phyloP scores from a whole-genome alignment of 2,888 invertebrate species.

The Beris chalybata region DNA sequence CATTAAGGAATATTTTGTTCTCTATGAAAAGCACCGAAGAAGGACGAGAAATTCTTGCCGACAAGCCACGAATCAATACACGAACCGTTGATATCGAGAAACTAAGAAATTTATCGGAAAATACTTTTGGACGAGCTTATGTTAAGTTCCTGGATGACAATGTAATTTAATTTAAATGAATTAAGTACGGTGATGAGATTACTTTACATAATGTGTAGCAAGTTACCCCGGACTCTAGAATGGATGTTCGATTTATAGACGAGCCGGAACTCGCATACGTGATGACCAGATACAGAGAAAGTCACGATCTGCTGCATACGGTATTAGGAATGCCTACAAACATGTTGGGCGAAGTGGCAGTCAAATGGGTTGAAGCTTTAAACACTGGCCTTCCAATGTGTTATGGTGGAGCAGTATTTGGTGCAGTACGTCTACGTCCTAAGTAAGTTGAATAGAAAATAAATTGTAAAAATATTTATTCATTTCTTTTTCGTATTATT shows the following conservation, averaged over 20 bases:
- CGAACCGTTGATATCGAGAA: slow-evolving; percentile 73
- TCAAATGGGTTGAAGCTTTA: slow-evolving; percentile 97
- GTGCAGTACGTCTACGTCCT: slow-evolving; percentile 81
- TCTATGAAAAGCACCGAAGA: slow-evolving; percentile 78
- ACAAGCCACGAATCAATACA: slow-evolving; percentile 86
- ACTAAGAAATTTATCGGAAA: slow-evolving; percentile 72
- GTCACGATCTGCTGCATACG: slow-evolving; percentile 94
- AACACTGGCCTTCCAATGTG: slow-evolving; percentile 97
- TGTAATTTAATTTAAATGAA: slow-evolving; percentile 49
- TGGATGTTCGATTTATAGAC: slow-evolving; percentile 87
- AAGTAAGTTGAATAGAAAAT: slow-evolving; percentile 56
- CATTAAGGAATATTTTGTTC: slow-evolving; percentile 70
- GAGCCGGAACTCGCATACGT: slow-evolving; percentile 89
- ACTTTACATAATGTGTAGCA: slow-evolving; percentile 53
- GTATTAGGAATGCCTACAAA: slow-evolving; percentile 90
- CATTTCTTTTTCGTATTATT: slow-evolving; percentile 56
- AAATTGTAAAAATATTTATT: slow-evolving; percentile 8
- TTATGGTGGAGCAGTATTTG: slow-evolving; percentile 88
- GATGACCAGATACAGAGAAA: slow-evolving; percentile 96
- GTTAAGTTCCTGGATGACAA: slow-evolving; percentile 79
- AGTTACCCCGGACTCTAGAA: slow-evolving; percentile 90
- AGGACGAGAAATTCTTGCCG: slow-evolving; percentile 73
- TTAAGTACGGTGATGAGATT: not conserved
- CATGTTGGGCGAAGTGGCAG: slow-evolving; percentile 88
- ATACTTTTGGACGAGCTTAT: slow-evolving; percentile 85